Base-by-base conservation (phyloP, 2,113 vertebrate genomes). In the Oncorhynchus keta region DNA sequence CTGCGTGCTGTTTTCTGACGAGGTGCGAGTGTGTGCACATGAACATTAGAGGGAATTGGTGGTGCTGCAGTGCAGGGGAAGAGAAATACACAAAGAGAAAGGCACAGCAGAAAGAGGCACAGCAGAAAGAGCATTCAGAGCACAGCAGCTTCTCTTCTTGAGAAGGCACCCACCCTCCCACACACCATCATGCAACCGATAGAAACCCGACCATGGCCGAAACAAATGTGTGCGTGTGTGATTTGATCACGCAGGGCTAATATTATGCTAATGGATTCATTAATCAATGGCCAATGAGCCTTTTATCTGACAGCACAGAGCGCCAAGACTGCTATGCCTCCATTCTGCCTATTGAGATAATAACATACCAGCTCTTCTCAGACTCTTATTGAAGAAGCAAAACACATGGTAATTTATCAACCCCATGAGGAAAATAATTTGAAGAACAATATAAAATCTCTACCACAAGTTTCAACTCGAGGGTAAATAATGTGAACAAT, bases 241-340 rank as follows among this genome's bases (percentile, higher is more conserved):
- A 45, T 45, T 9, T 75, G 82, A 86, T 88, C 82, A 77, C 84
- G 86, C 67, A 45, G 39, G 79, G 78, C 85, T 89, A 85, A 91
- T 90, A 91, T 90, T 90, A 93, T 91, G 91, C 84, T 92, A 90
- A 93, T 92, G 0, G 83, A 78, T 82, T 90, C 83, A 92, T 93
- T 89, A 90, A 93, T 93, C 90, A 93, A 88, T 90, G 82, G 84
- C 85, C 73, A 79, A 86, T 76, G 77, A 76, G 39, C 39, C 39
- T 45, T 92, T 91, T 91, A 92, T 92, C 87, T 87, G 84, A 66
- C 64, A 68, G 79, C 79, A 79, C 87, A 87, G 20, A 45, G 39
- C 9, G 9, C 75, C 49, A 14, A 48, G 79, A 76, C 80, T 68
- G 83, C 79, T 81, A 81, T 26, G 80, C 76, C 62, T 72, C 70